Conservation (phyloP, 2,888 invertebrate species). For the Drosophila helvetica region DNA sequence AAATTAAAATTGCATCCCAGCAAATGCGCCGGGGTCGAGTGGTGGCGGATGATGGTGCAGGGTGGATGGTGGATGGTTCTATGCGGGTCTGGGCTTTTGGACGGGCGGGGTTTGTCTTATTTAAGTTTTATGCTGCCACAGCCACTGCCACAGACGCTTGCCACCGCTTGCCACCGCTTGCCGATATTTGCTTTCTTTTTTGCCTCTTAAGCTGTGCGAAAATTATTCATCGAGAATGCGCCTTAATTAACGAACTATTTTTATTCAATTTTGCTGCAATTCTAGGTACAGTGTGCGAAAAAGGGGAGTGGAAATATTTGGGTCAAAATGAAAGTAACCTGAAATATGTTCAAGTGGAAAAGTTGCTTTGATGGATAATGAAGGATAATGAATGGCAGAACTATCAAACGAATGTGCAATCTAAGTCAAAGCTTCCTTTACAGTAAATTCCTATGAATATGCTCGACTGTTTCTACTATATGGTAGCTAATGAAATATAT, state of each 20-base stretch:
- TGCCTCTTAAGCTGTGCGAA: constrained; percentile 24
- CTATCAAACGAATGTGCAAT: too few relatives aligned
- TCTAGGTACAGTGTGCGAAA: background rate
- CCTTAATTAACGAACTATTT: constrained; percentile 39
- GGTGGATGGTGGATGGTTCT: constrained; percentile 4
- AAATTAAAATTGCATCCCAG: constrained; percentile 74
- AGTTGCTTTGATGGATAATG: too few relatives aligned
- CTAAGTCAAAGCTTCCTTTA: too few relatives aligned
- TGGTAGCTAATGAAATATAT: too few relatives aligned
- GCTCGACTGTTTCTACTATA: too few relatives aligned
- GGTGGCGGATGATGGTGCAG: background rate
- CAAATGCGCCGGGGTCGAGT: constrained; percentile 51
- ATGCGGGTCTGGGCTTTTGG: constrained; percentile 2
- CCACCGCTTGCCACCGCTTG: constrained; percentile 33
- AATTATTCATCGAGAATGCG: constrained; percentile 33
- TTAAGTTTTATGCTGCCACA: constrained; percentile 32
- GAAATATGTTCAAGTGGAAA: background rate
- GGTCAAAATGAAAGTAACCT: background rate
- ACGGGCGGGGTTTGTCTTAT: constrained; percentile 29
- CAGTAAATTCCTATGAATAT: too few relatives aligned
- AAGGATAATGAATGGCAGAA: too few relatives aligned
- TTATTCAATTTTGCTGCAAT: background rate
- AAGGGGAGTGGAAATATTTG: background rate
- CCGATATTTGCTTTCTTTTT: constrained; percentile 44
- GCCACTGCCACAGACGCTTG: constrained; percentile 17